Base-by-base conservation (phyloP, 2,797 vertebrate species). In the Trichosurus vulpecula region DNA sequence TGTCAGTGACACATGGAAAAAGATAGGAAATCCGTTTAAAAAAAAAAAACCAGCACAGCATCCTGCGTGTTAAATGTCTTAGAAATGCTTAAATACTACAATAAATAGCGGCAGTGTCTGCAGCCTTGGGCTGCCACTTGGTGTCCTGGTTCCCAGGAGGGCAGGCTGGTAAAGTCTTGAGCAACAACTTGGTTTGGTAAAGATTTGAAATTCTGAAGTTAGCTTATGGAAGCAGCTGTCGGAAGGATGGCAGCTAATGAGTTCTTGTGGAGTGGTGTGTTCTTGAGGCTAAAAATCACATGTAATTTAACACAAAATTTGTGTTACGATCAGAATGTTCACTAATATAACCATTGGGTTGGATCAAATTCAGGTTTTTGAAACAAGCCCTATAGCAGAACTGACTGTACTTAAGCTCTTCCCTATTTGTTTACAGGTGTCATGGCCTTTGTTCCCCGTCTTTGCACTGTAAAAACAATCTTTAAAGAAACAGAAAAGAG, bases 401-500 rank as follows among this genome's bases (percentile, higher is more conserved):
- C 22, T 87, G 22, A 51, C 25, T 25, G 54, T 93, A 81, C 96
- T 95, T 93, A 66, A 14, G 54, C 81, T 47, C 96, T 96, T 35
- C 10, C 52, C 74, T 16, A 54, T 74, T 96, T 97, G 31, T 96
- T 98, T 93, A 52, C 61, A 51, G 61, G 2, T 52, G 22, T 0
- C 87, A 4, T 12, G 91, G 8, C 61, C 12, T 57, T 95, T 57
- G 22, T 87, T 56, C 97, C 93, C 66, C 51, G 95, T 31, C 54
- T 51, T 91, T 96, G 57, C 41, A n/a, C 87, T 92, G 61, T 97
- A 30, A 30, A 94, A 61, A 90, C 13, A 92, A 6, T 92, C n/a
- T 96, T 91, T 90, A 94, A 95, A 95, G 54, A 96, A 58, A 52
- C 92, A 41, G 54, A 95, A 96, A 54, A 96, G 66, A 94, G 47